Conservation (phyloP, 2,888 invertebrate genomes). For the Mesoligia furuncula region DNA sequence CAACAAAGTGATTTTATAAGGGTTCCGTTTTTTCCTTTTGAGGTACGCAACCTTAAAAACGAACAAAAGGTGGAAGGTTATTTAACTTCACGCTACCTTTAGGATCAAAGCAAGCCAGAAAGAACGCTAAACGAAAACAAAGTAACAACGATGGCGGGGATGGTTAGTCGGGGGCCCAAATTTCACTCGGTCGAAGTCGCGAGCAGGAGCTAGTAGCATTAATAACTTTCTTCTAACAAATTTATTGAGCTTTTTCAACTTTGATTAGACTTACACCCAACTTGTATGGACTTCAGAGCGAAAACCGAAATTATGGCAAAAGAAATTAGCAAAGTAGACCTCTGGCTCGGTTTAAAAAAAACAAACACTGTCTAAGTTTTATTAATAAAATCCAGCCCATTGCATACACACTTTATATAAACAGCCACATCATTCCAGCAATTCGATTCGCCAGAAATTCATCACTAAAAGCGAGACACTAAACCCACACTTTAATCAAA, state of each 20-base stretch:
- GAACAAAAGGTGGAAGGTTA: too few species aligned
- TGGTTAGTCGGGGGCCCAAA: too few species aligned
- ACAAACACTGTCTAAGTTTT: neutral
- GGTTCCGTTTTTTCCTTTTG: too few species aligned
- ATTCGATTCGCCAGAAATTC: conserved; percentile 28
- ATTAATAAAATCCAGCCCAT: neutral
- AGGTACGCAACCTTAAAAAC: too few species aligned
- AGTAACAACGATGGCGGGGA: too few species aligned
- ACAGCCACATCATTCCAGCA: neutral
- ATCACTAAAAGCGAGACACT: conserved; percentile 34
- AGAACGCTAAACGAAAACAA: too few species aligned
- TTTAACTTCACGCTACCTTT: too few species aligned
- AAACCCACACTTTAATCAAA: conserved; percentile 50
- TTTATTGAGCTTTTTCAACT: neutral
- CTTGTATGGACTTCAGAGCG: neutral
- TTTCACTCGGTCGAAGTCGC: too few species aligned
- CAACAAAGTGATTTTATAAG: too few species aligned
- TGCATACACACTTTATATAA: conserved; percentile 9
- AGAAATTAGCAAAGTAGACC: too few species aligned
- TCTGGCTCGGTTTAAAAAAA: neutral
- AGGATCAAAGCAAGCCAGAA: too few species aligned
- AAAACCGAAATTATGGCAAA: neutral
- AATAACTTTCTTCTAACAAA: neutral
- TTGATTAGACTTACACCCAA: neutral
- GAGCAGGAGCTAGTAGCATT: too few species aligned